phyloP scores from a whole-genome alignment of 2,113 vertebrate species.

The Sinocyclocheilus maitianheensis region DNA sequence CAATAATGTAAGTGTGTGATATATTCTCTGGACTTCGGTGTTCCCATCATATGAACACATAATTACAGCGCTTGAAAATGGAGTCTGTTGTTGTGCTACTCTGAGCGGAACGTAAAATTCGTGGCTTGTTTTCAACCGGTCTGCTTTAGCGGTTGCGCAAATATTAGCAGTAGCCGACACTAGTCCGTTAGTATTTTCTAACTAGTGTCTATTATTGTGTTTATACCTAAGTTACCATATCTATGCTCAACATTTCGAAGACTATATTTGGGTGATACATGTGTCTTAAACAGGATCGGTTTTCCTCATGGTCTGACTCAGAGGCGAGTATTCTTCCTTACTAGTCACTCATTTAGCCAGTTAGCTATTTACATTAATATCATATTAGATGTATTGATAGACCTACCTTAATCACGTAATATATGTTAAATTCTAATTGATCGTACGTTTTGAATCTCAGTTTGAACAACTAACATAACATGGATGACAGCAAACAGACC shows the following conservation, averaged over 20 bases:
- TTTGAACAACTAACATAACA: conserved; percentile 32
- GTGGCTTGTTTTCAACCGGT: conserved; percentile 25
- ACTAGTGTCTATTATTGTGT: neutral
- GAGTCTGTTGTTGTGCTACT: neutral
- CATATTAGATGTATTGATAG: neutral
- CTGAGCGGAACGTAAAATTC: neutral
- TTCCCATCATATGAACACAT: neutral
- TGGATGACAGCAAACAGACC: conserved; percentile 63
- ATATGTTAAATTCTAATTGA: neutral
- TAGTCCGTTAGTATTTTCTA: neutral
- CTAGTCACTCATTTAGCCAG: neutral
- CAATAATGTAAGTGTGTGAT: neutral
- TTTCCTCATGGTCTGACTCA: conserved; percentile 10
- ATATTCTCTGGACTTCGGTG: neutral
- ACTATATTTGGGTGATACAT: neutral
- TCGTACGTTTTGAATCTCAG: conserved; percentile 4
- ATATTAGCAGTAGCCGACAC: conserved; percentile 7
- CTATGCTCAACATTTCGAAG: neutral
- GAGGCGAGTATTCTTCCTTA: conserved; percentile 15
- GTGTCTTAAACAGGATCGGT: neutral
- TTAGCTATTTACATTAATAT: neutral
- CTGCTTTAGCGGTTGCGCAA: neutral
- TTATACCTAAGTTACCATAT: neutral
- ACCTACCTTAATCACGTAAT: neutral
- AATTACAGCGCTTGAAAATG: neutral